These are phyloP conservation scores for Apamea anceps DNA, from an alignment of 2,888 invertebrate genomes.

Conservation along the genomic window DNA sequence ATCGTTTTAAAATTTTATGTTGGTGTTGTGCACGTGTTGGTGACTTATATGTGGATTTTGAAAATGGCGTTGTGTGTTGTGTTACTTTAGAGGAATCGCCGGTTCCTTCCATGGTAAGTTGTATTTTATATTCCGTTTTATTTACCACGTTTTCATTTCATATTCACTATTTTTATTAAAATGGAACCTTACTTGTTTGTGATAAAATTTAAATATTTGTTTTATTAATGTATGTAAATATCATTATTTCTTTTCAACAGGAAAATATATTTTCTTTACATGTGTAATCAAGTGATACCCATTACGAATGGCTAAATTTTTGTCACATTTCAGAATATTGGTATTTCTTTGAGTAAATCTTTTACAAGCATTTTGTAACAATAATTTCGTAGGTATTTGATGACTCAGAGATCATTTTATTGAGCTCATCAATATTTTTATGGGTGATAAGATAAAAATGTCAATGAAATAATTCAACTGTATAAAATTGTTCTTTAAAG, in stretches of 20 bases:
- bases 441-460: slow-evolving; percentile 39
- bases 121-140: slow-evolving; percentile 13
- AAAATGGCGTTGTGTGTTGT: slow-evolving; percentile 64
- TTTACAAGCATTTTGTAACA: slow-evolving; percentile 13
- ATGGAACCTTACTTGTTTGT: background rate
- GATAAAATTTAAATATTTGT: background rate
- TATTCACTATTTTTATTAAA: background rate
- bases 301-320: background rate
- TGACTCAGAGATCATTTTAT: slow-evolving; percentile 24
- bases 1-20: slow-evolving; percentile 58
- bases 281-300: slow-evolving; percentile 15
- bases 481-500: slow-evolving; percentile 29
- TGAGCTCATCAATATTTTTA: slow-evolving; percentile 42
- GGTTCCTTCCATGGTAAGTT: slow-evolving; percentile 70
- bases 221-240: background rate
- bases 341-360: slow-evolving; percentile 17
- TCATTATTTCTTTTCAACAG: background rate
- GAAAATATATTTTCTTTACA: background rate
- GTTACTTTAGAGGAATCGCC: slow-evolving; percentile 61
- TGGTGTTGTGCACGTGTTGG: slow-evolving; percentile 67
- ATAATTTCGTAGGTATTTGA: slow-evolving; percentile 22
- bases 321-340: background rate
- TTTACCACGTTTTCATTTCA: slow-evolving; percentile 29
- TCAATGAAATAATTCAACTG: slow-evolving; percentile 46
- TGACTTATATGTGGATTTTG: slow-evolving; percentile 65